These are phyloP conservation scores for Monochamus saltuarius DNA, from an alignment of 1,140 invertebrate genomes.

Conservation along the genomic window DNA sequence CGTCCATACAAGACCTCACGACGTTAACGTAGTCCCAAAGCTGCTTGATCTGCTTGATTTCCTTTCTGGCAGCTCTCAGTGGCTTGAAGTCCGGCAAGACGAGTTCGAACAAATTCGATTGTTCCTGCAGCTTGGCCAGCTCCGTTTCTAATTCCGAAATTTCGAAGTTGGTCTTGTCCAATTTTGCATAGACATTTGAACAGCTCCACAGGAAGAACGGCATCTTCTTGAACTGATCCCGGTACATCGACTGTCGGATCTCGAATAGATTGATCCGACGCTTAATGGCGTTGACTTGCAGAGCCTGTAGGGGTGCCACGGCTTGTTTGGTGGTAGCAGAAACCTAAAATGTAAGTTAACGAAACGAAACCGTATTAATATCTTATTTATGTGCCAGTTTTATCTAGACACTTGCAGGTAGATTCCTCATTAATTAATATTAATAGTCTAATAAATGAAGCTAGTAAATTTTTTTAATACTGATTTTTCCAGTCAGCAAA, in stretches of 20 bases:
- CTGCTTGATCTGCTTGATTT: constrained; percentile 76
- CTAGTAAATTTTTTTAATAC: too few species aligned
- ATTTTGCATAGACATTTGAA: constrained; percentile 68
- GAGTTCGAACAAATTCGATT: constrained; percentile 84
- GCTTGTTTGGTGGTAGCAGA: constrained; percentile 82
- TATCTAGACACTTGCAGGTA: too few species aligned
- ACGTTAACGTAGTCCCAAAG: constrained; percentile 90
- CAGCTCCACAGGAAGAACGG: constrained; percentile 73
- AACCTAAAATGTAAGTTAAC: constrained; percentile 53
- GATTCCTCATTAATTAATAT: too few species aligned
- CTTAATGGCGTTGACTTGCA: constrained; percentile 62
- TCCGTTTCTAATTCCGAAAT: constrained; percentile 70
- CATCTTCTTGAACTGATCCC: constrained; percentile 70
- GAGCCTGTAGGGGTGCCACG: constrained; percentile 74
- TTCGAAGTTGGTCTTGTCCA: constrained; percentile 74
- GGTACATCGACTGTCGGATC: constrained; percentile 72
- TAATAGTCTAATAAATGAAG: too few species aligned
- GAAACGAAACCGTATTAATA: too few species aligned
- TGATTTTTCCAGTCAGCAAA: too few species aligned
- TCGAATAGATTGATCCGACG: constrained; percentile 75
- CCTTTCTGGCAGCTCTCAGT: constrained; percentile 71
- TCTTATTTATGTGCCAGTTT: too few species aligned
- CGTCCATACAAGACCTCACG: constrained; percentile 76
- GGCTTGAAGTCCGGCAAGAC: constrained; percentile 78
- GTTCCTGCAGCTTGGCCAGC: constrained; percentile 67